Base-by-base conservation (phyloP, 2,888 invertebrate genomes). In the Abrostola triplasia region DNA sequence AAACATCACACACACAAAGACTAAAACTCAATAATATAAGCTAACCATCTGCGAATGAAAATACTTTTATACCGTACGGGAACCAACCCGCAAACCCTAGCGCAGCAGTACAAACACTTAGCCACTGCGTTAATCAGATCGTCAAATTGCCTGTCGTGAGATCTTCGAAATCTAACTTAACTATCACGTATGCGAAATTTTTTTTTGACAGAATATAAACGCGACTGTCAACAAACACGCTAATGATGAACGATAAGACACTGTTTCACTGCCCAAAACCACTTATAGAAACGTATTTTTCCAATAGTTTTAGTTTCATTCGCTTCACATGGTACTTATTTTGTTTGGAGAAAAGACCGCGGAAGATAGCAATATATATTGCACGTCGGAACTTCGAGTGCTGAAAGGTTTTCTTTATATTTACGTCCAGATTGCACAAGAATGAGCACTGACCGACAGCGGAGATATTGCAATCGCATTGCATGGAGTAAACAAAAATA, bases 361-460 rank as follows among this genome's bases (percentile, higher is more conserved):
- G 67, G 48, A 50, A 55, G 63, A 67, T 71, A 58, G 51, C 55
- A 70, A 67, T 67, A 72, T 67, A 72, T 67, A 70, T 67, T 72
- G 55, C 37, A 62, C 70, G 67, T 72, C 72, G 56, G 48, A 59
- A 63, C 40, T 40, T 8, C 13, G 7, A 37, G 50, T 58, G 50
- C 41, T 62, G 67, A 63, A 72, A 62, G 58, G 52, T 55, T 67
- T 62, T 12, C 48, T 70, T 55, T 72, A 72, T 67, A 58, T 72
- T 55, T 12, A 40, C 44, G 58, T 67, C 49, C 44, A 67, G 63
- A 67, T 59, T 52, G 67, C 54, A 52, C 59, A 67, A 63, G 70
- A 72, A 65, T 65, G 58, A 69, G 69, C 36, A 35, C 65, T 73
- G 65, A 69, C 56, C 55, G 59, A 73, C 65, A 60, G 65, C 58